phyloP scores from a whole-genome alignment of 2,113 vertebrate species.

The Mesembrinibis cayennensis region DNA sequence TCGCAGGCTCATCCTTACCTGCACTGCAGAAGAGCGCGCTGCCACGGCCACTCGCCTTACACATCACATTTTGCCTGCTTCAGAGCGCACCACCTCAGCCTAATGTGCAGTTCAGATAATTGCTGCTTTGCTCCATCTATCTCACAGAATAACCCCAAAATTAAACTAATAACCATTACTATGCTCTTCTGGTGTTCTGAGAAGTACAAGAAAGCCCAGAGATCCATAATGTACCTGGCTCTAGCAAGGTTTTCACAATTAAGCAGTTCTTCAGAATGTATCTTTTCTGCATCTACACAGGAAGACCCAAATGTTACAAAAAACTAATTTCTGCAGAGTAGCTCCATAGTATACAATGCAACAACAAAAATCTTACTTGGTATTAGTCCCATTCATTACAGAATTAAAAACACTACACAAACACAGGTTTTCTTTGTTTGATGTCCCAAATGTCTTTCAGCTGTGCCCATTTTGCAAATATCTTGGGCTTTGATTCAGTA shows the following conservation, averaged over 20 bases:
- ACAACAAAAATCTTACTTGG: neutral
- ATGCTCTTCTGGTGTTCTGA: neutral
- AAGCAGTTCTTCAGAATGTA: neutral
- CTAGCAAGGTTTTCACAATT: neutral
- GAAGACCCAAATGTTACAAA: neutral
- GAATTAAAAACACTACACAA: neutral
- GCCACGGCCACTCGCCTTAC: neutral
- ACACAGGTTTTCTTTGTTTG: neutral
- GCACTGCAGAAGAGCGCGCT: neutral
- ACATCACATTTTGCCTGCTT: neutral
- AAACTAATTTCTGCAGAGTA: neutral
- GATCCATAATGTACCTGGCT: neutral
- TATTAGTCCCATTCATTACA: neutral
- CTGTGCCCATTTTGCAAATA: neutral
- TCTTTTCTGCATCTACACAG: neutral
- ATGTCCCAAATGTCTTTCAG: neutral
- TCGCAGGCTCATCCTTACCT: neutral
- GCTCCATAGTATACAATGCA: neutral
- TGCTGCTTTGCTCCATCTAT: neutral
- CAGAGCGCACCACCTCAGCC: neutral
- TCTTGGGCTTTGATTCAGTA: neutral
- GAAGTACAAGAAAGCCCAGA: neutral
- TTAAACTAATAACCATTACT: neutral
- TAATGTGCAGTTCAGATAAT: neutral
- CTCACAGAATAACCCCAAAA: neutral